Percentiles rank a stretch among this genome's conserved stretches.
Conservation (phyloP, 2,113 vertebrate genomes). For the Rhinopithecus roxellana region DNA sequence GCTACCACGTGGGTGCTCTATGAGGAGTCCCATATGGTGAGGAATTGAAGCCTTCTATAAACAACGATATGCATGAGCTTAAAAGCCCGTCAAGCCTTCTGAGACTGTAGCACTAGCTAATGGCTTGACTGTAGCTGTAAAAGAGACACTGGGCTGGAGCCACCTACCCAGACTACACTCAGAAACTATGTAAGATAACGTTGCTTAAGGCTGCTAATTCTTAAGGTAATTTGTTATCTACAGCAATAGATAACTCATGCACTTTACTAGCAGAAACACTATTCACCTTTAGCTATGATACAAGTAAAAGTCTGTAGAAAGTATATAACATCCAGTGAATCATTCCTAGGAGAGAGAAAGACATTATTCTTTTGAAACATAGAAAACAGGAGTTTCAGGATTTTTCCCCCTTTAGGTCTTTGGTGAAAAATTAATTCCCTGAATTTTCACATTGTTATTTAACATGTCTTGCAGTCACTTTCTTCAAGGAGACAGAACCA, state of each 20-base stretch:
- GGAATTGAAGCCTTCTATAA: neutral
- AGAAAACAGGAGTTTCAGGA: neutral
- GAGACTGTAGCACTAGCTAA: neutral
- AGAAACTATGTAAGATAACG: neutral
- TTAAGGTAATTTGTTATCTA: neutral
- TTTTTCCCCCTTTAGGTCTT: neutral
- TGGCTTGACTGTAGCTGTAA: neutral
- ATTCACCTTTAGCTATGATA: neutral
- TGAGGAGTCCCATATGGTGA: neutral
- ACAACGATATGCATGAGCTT: neutral
- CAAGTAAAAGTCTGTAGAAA: neutral
- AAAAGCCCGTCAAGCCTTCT: neutral
- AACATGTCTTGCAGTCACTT: constrained; percentile 31
- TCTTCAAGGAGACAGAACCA: constrained; percentile 53
- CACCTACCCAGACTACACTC: neutral
- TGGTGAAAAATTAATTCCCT: constrained; percentile 30
- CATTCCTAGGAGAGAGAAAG: neutral
- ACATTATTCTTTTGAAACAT: constrained; percentile 16
- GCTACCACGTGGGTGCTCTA: neutral
- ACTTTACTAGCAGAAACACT: neutral
- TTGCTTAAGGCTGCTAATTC: neutral
- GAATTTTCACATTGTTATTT: constrained; percentile 49
- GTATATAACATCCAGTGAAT: neutral
- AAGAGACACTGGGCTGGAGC: neutral
- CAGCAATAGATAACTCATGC: neutral